A percentile compares a stretch with the other conserved stretches of the same genome.
phyloP scores from a whole-genome alignment of 1,140 invertebrate species.

The Muscidifurax raptorellus region DNA sequence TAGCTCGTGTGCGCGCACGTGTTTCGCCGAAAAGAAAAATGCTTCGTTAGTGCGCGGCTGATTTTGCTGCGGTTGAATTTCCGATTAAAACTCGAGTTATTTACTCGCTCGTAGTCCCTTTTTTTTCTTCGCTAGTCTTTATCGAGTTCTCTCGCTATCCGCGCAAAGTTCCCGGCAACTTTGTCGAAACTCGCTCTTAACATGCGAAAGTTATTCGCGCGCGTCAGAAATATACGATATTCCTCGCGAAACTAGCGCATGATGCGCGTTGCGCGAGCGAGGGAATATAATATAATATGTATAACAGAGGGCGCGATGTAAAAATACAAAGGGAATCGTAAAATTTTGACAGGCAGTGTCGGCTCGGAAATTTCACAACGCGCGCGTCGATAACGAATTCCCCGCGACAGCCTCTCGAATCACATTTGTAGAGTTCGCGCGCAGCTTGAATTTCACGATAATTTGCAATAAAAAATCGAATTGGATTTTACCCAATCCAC shows the following conservation, averaged over 20 bases:
- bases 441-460: neutral
- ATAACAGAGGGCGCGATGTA: too few relatives aligned
- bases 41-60: neutral
- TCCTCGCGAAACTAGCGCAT: neutral
- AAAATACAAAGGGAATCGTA: neutral
- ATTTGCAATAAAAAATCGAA: neutral
- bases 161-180: neutral
- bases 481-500: neutral
- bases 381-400: neutral
- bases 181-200: slow-evolving; percentile 13
- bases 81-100: neutral
- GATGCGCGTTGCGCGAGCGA: neutral
- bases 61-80: too few relatives aligned
- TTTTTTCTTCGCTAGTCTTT: neutral
- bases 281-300: too few relatives aligned
- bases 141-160: neutral
- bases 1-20: too few relatives aligned
- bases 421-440: neutral
- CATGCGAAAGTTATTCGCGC: slow-evolving; percentile 7
- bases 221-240: neutral
- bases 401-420: neutral
- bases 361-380: neutral
- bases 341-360: neutral
- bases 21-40: neutral
- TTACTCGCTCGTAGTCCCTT: neutral